These are phyloP conservation scores for Cherax destructor DNA, from an alignment of 1,140 invertebrate species.

Conservation along the genomic window DNA sequence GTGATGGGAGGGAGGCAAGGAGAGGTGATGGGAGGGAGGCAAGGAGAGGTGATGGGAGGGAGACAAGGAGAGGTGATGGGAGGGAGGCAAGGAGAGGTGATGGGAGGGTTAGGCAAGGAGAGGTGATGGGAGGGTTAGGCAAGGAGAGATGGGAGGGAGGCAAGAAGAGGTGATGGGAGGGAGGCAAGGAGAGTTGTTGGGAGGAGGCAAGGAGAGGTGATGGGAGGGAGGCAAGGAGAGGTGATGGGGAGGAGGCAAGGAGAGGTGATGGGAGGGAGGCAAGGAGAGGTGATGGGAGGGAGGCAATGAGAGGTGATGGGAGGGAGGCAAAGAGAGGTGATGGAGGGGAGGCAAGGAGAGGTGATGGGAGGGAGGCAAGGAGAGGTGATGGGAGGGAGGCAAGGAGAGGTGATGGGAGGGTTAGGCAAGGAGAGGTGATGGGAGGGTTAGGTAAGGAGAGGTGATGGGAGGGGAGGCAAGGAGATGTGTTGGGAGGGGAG, in stretches of 20 bases:
- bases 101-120: background rate
- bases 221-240: background rate
- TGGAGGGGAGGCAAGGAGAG: too few species aligned
- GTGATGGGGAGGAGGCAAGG: background rate
- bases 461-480: too few species aligned
- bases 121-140: background rate
- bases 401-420: background rate
- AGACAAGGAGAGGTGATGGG: too few species aligned
- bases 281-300: background rate
- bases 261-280: too few species aligned
- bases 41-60: too few species aligned
- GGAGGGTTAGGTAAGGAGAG: background rate
- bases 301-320: background rate
- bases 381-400: too few species aligned
- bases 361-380: too few species aligned
- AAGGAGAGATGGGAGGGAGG: background rate
- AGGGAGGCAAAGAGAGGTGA: too few species aligned
- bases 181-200: background rate
- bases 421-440: too few species aligned
- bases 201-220: too few species aligned
- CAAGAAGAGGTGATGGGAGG: background rate
- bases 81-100: background rate
- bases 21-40: too few species aligned
- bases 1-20: too few species aligned
- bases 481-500: background rate